Percentiles rank a stretch among this genome's conserved stretches.
Conservation (phyloP, 2,888 invertebrate genomes). For the Villa cingulata region DNA sequence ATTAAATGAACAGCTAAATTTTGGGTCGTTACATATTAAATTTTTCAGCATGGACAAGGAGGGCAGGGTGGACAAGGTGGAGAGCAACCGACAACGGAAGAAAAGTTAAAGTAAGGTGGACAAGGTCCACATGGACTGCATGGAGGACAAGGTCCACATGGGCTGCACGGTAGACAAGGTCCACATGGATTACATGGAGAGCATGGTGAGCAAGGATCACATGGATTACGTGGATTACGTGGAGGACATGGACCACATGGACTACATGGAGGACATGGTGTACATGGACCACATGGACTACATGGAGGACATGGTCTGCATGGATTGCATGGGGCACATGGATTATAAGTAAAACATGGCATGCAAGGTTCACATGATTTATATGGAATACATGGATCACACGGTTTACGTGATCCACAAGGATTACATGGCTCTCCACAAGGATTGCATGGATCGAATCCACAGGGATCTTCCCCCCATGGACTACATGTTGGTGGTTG, state of each 20-base stretch:
- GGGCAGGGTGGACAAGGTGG: conserved; percentile 8
- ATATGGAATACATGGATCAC: neutral
- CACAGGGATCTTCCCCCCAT: conserved; percentile 13
- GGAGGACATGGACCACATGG: conserved; percentile 11
- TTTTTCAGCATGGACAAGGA: conserved; percentile 2
- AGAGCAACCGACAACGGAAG: neutral
- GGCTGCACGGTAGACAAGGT: conserved; percentile 6
- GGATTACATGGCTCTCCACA: neutral
- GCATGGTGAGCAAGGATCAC: neutral
- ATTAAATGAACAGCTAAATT: too few species aligned
- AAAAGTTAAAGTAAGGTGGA: neutral
- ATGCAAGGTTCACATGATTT: neutral
- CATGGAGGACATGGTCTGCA: neutral
- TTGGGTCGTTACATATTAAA: too few species aligned
- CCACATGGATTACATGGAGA: neutral
- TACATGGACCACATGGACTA: conserved; percentile 3
- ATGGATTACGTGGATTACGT: neutral
- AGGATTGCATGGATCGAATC: neutral
- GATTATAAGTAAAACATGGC: conserved; percentile 11
- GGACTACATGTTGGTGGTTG: conserved; percentile 4
- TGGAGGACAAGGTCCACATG: conserved; percentile 12
- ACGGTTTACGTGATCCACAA: neutral
- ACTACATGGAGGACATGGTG: conserved; percentile 15
- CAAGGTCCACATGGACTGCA: neutral
- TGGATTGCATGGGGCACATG: conserved; percentile 21